Base-by-base conservation (phyloP, 2,888 invertebrate genomes). In the Lepidochitona cinerea region DNA sequence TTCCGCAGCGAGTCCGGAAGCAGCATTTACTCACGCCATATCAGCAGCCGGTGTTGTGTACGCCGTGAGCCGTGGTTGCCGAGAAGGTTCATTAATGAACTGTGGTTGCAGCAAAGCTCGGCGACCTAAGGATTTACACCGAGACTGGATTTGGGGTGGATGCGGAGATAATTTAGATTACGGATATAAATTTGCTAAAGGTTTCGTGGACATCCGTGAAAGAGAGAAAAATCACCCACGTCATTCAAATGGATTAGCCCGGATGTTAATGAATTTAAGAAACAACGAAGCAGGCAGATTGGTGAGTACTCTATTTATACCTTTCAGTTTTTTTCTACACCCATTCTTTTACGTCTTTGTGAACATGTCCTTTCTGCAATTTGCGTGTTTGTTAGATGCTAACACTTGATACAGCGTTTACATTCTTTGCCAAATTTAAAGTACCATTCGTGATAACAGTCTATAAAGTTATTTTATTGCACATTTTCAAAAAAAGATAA, bases 91-190 rank as follows among this genome's bases (percentile, higher is more conserved):
- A 77, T 93, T 98, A 72, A 93, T 95, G 4, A 96, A 95, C 70
- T 98, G 98, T 88, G 96, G 96, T 35, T 98, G 98, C 90, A 96
- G 96, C 69, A 93, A 95, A 29, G 95, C 96, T 68, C 92, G 93
- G 3, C 92, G 97, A 66, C 98, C 98, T 6, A 93, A 94, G 83
- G 95, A 96, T 88, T 92, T 98, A 72, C 95, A 96, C 84, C 93
- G 94, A 72, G 97, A 98, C 88, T 99, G 97, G 97, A 95, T 96
- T 67, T 99, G 99, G 99, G 97, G 97, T 37, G 99, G 99, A 33
- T 99, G 98, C 87, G 98, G 98, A 0, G 98, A 99, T 91, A 97
- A 99, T 92, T 93, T 98, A 73, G 96, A 97, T 90, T 98, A 97
- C 90, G 89, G 88, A 72, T 89, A 81, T 92, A 96, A 96, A 91